phyloP scores from a whole-genome alignment of 1,140 invertebrate species.

The Rhyzopertha dominica region DNA sequence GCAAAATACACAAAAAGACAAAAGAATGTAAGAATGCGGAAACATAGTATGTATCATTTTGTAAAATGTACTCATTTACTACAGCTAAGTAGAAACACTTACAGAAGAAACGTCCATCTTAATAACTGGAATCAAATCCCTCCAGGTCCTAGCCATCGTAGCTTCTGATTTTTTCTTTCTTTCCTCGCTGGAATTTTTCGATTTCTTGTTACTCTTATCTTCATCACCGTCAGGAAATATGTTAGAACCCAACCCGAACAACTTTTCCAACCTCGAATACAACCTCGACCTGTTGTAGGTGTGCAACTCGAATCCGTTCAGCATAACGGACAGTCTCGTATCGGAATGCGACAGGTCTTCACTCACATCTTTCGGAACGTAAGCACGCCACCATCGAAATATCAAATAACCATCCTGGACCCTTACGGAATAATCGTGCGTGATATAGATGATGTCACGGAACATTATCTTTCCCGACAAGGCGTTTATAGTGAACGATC shows the following conservation, averaged over 20 bases:
- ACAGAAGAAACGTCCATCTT: slow-evolving; percentile 88
- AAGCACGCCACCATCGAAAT: slow-evolving; percentile 95
- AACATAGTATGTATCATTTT: too few species aligned
- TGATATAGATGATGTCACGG: slow-evolving; percentile 90
- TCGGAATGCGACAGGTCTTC: slow-evolving; percentile 96
- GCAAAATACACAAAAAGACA: too few species aligned
- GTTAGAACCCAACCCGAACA: slow-evolving; percentile 77
- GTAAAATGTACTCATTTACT: too few species aligned
- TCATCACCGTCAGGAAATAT: slow-evolving; percentile 61
- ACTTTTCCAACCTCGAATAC: slow-evolving; percentile 83
- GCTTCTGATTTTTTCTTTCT: slow-evolving; percentile 67
- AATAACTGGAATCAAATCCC: slow-evolving; percentile 94
- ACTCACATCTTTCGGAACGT: slow-evolving; percentile 90
- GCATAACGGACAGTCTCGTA: slow-evolving; percentile 84
- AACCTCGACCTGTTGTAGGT: slow-evolving; percentile 90
- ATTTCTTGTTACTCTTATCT: too few species aligned
- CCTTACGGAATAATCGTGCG: slow-evolving; percentile 87
- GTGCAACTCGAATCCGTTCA: slow-evolving; percentile 95
- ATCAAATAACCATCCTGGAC: slow-evolving; percentile 97
- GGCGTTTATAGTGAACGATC: slow-evolving; percentile 90
- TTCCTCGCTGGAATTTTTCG: slow-evolving; percentile 49
- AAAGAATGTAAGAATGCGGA: too few species aligned
- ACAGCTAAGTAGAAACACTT: slow-evolving; percentile 36
- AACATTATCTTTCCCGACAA: slow-evolving; percentile 99
- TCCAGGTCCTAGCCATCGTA: slow-evolving; percentile 81